A percentile compares a stretch with the other conserved stretches of the same genome.
Conservation (phyloP, 2,113 vertebrate genomes). For the Nycticebus coucang region DNA sequence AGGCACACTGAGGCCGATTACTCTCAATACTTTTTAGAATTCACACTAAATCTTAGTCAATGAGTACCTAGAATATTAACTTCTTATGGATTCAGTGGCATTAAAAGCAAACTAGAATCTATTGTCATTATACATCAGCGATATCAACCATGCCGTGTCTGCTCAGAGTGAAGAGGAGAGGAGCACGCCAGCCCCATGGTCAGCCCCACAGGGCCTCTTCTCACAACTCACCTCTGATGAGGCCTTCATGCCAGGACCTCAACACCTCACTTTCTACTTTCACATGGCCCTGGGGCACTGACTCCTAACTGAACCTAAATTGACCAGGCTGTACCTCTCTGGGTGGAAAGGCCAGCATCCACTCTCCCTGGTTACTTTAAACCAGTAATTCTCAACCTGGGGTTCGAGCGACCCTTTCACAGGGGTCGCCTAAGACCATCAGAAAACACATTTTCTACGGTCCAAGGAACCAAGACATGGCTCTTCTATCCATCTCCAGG, state of each 20-base stretch:
- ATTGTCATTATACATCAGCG: not conserved
- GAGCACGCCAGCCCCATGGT: accelerated
- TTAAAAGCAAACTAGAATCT: not conserved
- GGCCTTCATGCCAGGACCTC: not conserved
- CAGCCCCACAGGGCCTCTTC: not conserved
- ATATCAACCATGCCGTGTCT: not conserved
- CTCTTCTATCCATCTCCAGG: too few species aligned
- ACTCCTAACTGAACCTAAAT: not conserved
- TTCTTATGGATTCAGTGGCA: not conserved
- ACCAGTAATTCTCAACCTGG: not conserved
- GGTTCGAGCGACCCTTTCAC: too few species aligned
- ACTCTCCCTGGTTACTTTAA: not conserved
- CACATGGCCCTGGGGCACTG: accelerated
- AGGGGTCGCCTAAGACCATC: too few species aligned
- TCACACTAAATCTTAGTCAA: not conserved
- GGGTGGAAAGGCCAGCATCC: not conserved
- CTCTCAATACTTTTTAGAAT: not conserved
- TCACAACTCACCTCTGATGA: not conserved
- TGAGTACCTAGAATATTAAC: not conserved
- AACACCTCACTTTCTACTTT: not conserved
- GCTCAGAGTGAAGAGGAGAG: not conserved
- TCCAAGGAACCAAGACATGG: too few species aligned
- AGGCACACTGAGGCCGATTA: accelerated
- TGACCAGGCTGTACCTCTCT: not conserved
- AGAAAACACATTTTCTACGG: too few species aligned